Conservation (phyloP, 2,113 vertebrate species). For the Ivindomyrus marchei region DNA sequence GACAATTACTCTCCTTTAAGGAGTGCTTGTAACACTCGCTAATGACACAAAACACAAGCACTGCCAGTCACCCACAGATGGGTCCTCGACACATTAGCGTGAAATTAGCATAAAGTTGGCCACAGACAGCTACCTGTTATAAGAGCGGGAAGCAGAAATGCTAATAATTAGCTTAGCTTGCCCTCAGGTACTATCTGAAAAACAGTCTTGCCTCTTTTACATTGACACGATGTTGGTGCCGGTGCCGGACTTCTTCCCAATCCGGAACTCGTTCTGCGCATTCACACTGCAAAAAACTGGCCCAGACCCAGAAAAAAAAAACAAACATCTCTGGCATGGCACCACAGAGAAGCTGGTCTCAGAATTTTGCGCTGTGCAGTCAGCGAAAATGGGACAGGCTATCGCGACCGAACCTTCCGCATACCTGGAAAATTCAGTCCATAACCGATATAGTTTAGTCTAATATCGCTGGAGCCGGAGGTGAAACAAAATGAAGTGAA, state of each 20-base stretch:
- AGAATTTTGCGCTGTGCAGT: neutral
- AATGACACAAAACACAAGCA: neutral
- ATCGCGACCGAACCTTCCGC: neutral
- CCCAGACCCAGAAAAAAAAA: too few species aligned
- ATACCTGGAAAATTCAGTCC: neutral
- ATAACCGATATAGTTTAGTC: neutral
- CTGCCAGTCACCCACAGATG: neutral
- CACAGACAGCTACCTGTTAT: neutral
- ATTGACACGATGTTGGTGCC: neutral
- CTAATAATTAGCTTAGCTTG: neutral
- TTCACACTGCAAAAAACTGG: neutral
- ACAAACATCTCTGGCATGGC: too few species aligned
- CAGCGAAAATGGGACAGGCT: neutral
- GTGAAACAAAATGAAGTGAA: neutral
- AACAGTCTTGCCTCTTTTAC: neutral
- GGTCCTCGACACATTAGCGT: neutral
- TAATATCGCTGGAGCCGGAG: neutral
- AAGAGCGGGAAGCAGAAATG: neutral
- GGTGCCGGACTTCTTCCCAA: neutral
- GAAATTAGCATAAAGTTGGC: neutral
- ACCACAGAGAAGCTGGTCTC: too few species aligned
- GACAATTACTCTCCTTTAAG: conserved; percentile 10
- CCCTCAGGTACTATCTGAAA: neutral
- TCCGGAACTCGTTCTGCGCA: neutral
- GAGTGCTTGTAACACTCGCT: neutral